These are phyloP conservation scores for Leptogaster cylindrica DNA, from an alignment of 2,888 invertebrate genomes.

Conservation along the genomic window DNA sequence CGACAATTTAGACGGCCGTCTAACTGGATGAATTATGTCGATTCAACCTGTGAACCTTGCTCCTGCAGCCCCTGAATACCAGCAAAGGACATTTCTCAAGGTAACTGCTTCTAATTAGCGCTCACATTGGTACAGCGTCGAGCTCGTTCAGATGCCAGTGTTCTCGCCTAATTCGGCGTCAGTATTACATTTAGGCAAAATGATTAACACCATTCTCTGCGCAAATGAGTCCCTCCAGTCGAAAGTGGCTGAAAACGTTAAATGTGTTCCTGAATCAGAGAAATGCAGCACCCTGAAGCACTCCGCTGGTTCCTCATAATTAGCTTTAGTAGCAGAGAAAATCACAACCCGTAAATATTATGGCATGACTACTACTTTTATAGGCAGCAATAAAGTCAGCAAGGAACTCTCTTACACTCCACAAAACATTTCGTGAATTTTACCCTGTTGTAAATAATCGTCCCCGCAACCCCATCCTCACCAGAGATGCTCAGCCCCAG, in stretches of 20 bases:
- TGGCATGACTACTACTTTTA: slow-evolving; percentile 36
- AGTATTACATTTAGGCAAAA: too few species aligned
- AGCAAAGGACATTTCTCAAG: too few species aligned
- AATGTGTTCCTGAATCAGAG: slow-evolving; percentile 15
- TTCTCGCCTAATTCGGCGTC: too few species aligned
- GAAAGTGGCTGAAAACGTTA: slow-evolving; percentile 10
- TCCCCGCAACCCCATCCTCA: neutral
- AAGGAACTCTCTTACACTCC: slow-evolving; percentile 38
- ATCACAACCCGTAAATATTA: slow-evolving; percentile 39
- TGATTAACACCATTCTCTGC: neutral
- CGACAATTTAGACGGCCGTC: too few species aligned
- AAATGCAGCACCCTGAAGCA: slow-evolving; percentile 22
- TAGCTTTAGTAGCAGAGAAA: slow-evolving; percentile 38
- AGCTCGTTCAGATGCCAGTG: too few species aligned
- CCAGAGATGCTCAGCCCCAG: neutral
- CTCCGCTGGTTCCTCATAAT: slow-evolving; percentile 33
- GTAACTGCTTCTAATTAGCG: too few species aligned
- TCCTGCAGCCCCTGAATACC: too few species aligned
- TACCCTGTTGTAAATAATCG: slow-evolving; percentile 34
- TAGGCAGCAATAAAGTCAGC: slow-evolving; percentile 36
- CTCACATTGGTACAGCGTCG: too few species aligned
- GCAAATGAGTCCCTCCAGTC: slow-evolving; percentile 8
- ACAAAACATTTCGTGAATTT: slow-evolving; percentile 39
- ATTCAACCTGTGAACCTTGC: too few species aligned
- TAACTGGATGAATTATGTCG: too few species aligned